A percentile compares a stretch with the other conserved stretches of the same genome.
Evolutionary conservation across 2,888 invertebrate genomes (phyloP).

Genomic region (Erebia aethiops): DNA sequence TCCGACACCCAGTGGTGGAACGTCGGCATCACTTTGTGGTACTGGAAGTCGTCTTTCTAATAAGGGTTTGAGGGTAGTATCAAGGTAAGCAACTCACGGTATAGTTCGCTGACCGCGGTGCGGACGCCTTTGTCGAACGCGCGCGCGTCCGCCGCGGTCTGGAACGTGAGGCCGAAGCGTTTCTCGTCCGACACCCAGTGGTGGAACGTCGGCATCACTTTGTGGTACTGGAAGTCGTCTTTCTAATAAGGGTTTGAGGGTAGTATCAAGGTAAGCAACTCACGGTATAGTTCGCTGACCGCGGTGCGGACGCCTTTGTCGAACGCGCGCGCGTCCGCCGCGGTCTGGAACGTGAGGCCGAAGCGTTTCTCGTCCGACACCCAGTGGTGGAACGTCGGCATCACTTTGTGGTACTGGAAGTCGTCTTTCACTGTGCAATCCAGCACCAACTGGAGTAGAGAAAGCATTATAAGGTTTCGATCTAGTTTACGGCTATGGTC

Average conservation of each 20-base stretch:
- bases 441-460: conserved; percentile 89
- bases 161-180: no score
- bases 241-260: conserved; percentile 66
- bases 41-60: conserved; percentile 92
- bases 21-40: conserved; percentile 98
- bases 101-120: conserved; percentile 93
- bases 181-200: no score
- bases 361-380: no score
- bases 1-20: conserved; percentile 99
- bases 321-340: conserved; percentile 96
- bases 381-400: conserved; percentile 99
- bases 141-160: conserved; percentile 96
- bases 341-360: conserved; percentile 97
- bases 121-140: conserved; percentile 97
- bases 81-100: conserved; percentile 86
- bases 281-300: conserved; percentile 95
- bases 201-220: conserved; percentile 99
- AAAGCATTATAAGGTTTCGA: background rate
- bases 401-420: conserved; percentile 98
- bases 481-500: no score
- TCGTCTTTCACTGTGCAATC: conserved; percentile 96
- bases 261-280: conserved; percentile 50
- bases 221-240: conserved; percentile 96
- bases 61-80: no score
- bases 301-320: conserved; percentile 95